Conservation (phyloP, 2,797 vertebrate species). For the Pangasius macronema region DNA sequence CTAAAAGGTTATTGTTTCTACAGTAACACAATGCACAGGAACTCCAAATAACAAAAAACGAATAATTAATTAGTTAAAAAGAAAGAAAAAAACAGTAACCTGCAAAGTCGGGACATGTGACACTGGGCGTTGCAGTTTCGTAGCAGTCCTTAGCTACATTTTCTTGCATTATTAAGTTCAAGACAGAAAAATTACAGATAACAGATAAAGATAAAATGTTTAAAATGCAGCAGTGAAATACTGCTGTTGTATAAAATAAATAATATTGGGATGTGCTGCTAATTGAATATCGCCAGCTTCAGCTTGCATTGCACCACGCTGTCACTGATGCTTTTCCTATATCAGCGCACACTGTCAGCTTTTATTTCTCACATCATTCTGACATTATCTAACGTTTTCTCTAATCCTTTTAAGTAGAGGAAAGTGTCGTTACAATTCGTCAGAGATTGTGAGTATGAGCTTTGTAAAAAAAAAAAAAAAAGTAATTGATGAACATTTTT, state of each 20-base stretch:
- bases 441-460: not conserved
- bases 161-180: not conserved
- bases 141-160: not conserved
- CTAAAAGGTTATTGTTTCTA: not conserved
- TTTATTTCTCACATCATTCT: slow-evolving; percentile 1
- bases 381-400: slow-evolving; percentile 3
- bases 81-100: not conserved
- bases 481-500: not conserved
- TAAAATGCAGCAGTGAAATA: not conserved
- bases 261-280: not conserved
- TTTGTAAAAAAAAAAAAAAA: not conserved
- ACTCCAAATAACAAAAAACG: not conserved
- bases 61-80: not conserved
- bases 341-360: not conserved
- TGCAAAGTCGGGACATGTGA: not conserved
- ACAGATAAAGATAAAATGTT: not conserved
- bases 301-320: not conserved
- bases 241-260: not conserved
- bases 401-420: not conserved
- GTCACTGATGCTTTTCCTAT: not conserved
- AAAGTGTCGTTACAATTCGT: not conserved
- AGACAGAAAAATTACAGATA: not conserved
- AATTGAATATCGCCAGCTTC: not conserved
- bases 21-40: not conserved
- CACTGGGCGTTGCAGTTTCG: not conserved